Evolutionary conservation across 2,888 invertebrate species (phyloP), one percentile per base, ranked within the genome.

Genomic region (Ectemnius continuus): DNA sequence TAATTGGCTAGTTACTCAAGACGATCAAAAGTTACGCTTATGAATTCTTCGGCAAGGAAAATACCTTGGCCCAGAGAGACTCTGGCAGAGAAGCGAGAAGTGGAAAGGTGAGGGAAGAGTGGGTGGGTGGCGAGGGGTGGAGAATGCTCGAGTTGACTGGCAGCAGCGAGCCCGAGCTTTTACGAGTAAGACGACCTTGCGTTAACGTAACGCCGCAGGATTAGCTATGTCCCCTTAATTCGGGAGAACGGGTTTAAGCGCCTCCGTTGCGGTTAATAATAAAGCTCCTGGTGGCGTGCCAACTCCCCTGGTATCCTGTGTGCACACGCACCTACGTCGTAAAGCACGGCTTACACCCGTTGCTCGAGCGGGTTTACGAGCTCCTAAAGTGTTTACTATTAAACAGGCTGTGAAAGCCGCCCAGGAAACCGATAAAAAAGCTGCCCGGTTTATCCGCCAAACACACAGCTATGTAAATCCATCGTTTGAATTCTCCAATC

Each of bases 181-280:
- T 46, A 46, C 45, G 13, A 46, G 57, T 59, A 67, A 36, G 36
- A 36, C 60, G 71, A 62, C 60, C 76, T 72, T 57, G 72, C 60
- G 72, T 77, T 77, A 77, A 76, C 68, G 68, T 76, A 76, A 72
- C 76, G 76, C 72, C 68, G 23, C 62, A 48, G 76, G 67, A 77
- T 77, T 77, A 77, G 72, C 58, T n/a, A 60, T 67, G 76, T 78
- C 63, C 78, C 69, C 78, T 74, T 77, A 78, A 78, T 77, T 77
- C 77, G 74, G 28, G 60, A 47, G 63, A 66, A 58, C 36, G 64
- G 65, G 64, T 76, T 68, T 74, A 73, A 77, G 69, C 71, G 60
- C 45, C 70, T 64, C 71, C 67, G 80, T 80, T 70, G 76, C 77
- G 80, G 80, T 80, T 80, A 80, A 80, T 80, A 80, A 80, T 80